A percentile compares a stretch with the other conserved stretches of the same genome.
Conservation (phyloP, 2,888 invertebrate genomes). For the Himalopsyche tibetana region DNA sequence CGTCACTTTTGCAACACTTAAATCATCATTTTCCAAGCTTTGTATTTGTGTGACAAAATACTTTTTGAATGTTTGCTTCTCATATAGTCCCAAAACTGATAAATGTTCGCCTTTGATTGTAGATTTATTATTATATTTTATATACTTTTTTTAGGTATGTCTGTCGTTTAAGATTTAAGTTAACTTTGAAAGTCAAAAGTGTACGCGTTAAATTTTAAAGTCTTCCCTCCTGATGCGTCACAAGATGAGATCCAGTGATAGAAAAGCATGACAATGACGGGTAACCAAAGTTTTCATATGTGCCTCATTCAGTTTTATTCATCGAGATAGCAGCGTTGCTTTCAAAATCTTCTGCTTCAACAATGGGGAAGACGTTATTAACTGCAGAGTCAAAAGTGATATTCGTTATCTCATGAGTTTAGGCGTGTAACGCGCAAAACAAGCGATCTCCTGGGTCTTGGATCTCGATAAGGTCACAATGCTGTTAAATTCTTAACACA, state of each 20-base stretch:
- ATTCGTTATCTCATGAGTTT: background rate
- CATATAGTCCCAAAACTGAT: too few relatives aligned
- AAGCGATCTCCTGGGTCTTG: constrained; percentile 23
- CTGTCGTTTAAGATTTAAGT: too few relatives aligned
- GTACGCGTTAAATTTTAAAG: too few relatives aligned
- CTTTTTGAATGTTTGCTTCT: too few relatives aligned
- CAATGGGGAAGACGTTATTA: constrained; percentile 6
- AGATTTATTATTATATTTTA: too few relatives aligned
- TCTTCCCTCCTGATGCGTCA: background rate
- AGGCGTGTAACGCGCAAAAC: constrained; percentile 20
- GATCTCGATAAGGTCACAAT: constrained; percentile 5
- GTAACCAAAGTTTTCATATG: background rate
- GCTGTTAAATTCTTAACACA: background rate
- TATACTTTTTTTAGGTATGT: too few relatives aligned
- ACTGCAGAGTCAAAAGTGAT: constrained; percentile 30
- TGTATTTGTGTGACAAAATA: too few relatives aligned
- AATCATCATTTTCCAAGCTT: too few relatives aligned
- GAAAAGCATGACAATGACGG: background rate
- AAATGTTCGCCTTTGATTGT: too few relatives aligned
- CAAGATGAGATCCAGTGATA: background rate
- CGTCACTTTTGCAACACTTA: too few relatives aligned
- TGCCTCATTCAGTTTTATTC: constrained; percentile 14
- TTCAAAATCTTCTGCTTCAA: background rate
- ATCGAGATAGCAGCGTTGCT: background rate
- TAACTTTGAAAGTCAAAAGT: too few relatives aligned